Conservation (phyloP, 2,113 vertebrate genomes). For the Microcebus ravelobensis region DNA sequence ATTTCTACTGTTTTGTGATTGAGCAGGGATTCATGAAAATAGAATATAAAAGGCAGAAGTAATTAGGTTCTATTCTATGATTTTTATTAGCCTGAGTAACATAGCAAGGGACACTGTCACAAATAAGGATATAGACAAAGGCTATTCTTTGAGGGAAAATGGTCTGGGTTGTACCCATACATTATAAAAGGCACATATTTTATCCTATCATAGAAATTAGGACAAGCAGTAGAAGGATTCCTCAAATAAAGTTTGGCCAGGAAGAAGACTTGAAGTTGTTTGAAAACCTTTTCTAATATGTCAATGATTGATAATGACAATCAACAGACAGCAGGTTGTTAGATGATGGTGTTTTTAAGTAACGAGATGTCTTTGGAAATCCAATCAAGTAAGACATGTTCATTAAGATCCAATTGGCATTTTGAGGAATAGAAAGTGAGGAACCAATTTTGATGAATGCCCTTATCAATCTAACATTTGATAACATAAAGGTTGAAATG, state of each 20-base stretch:
- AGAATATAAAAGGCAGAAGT: background rate
- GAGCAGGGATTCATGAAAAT: background rate
- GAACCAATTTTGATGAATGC: conserved; percentile 57
- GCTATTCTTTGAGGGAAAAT: background rate
- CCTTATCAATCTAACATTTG: conserved; percentile 48
- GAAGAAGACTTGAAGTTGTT: background rate
- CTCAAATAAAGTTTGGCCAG: background rate
- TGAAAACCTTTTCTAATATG: background rate
- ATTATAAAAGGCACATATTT: background rate
- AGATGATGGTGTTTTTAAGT: background rate
- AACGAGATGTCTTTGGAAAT: conserved; percentile 41
- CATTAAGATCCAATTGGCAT: conserved; percentile 44
- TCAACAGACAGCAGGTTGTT: background rate
- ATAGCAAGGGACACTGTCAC: background rate
- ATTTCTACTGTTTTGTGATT: background rate
- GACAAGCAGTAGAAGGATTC: background rate
- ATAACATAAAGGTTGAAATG: conserved; percentile 33
- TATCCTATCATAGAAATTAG: background rate
- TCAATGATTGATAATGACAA: background rate
- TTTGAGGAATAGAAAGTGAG: conserved; percentile 33
- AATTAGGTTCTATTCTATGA: background rate
- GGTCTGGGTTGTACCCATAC: background rate
- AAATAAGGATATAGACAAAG: background rate
- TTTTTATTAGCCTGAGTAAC: background rate
- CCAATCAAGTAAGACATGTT: conserved; percentile 52